Evolutionary conservation across 92 coral and sea anemone species (phyloP).

Genomic region (Epizoanthus scotinus): DNA sequence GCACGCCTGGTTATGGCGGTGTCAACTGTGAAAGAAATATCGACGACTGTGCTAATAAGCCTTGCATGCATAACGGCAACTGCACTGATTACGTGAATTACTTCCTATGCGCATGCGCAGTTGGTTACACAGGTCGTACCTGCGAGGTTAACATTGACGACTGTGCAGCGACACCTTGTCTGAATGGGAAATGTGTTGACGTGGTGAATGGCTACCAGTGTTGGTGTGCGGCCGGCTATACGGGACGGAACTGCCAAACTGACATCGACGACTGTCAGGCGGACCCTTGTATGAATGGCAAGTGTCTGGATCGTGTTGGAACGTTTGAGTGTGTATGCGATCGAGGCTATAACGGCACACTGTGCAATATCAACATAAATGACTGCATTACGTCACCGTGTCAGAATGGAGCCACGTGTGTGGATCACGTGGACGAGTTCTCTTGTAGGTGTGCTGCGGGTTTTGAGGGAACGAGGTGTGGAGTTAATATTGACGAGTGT

Average conservation of each 20-base stretch:
- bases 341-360: conserved; percentile 64
- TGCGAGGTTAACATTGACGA: conserved; percentile 78
- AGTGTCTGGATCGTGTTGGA: conserved; percentile 70
- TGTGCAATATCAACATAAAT: conserved; percentile 64
- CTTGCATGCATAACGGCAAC: conserved; percentile 71
- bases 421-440: conserved; percentile 70
- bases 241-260: conserved; percentile 57
- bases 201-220: conserved; percentile 69
- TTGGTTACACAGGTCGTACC: conserved; percentile 73
- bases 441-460: conserved; percentile 71
- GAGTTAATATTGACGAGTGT: conserved; percentile 77
- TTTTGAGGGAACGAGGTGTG: conserved; percentile 77
- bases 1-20: conserved; percentile 83
- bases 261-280: conserved; percentile 68
- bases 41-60: conserved; percentile 79
- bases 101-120: conserved; percentile 70
- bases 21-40: conserved; percentile 67
- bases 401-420: conserved; percentile 68
- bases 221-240: conserved; percentile 63
- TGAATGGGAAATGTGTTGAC: conserved; percentile 65
- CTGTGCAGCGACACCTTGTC: conserved; percentile 64
- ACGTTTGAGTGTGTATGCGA: conserved; percentile 68
- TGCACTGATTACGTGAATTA: conserved; percentile 74
- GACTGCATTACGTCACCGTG: conserved; percentile 73
- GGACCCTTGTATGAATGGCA: conserved; percentile 69